Base-by-base conservation (phyloP, 2,113 vertebrate genomes). In the Stegastes partitus region DNA sequence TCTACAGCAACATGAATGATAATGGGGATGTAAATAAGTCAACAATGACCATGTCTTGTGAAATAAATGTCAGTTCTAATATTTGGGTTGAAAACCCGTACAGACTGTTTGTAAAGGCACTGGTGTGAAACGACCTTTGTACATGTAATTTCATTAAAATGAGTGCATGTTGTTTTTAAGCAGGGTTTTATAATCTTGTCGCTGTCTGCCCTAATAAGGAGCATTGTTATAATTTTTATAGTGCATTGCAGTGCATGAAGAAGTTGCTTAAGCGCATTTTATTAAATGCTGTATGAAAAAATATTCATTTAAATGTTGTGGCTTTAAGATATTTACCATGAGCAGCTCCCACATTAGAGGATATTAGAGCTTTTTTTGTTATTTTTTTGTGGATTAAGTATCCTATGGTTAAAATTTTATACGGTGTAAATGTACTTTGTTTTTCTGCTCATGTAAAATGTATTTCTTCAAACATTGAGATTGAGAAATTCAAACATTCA, bases 161-260 rank as follows among this genome's bases (percentile, higher is more conserved):
- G 93, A 93, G 66, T 94, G 97, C 96, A 96, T 98, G 96, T 93
- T 92, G 84, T 95, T 97, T 96, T 95, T 85, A 90, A 94, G 90
- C 78, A 74, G 68, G 92, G 77, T 97, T 97, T 97, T 97, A 68
- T 96, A 91, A 96, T 95, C 93, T 94, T 94, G 92, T 93, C 79
- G 83, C 4, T 91, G 92, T 96, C 92, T 95, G 93, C 92, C 93
- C 92, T 89, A 93, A 95, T 79, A 89, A 94, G 77, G 92, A 95
- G 94, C 95, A 94, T 97, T 96, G 94, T 96, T 93, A 93, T 97
- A 90, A 95, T 94, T 97, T 97, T 95, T 97, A 96, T 96, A 96
- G 93, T 94, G 95, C 95, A 95, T 94, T 92, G 95, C 95, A 92
- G 93, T 97, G 98, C 97, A 98, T 98, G 97, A 86, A 88, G 86